Base-by-base conservation (phyloP, 1,140 invertebrate species). In the Heliothis subflexa region DNA sequence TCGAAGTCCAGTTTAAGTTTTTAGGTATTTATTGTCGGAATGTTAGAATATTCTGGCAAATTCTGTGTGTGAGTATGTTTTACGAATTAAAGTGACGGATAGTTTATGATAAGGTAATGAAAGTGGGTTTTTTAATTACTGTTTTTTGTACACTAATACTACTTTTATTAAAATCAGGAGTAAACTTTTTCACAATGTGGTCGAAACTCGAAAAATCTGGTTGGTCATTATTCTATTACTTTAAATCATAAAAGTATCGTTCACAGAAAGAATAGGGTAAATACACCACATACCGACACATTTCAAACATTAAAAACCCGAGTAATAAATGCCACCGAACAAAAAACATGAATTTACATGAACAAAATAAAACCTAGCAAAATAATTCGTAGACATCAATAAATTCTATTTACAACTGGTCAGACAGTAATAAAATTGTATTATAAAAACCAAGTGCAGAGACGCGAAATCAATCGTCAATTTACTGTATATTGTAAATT, bases 371-470 rank as follows among this genome's bases (percentile, higher is more conserved):
- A 59, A 74, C 71, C 18, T 49, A 49, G 40, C 16, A 18, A 66
- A 66, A 40, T 25, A 49, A 61, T 61, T 74, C 11, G 55, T 74
- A 64, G 73, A 52, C 21, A n/a, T 9, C 73, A 64, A 62, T 75
- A 75, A 75, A 75, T 64, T 47, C 25, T 28, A 47, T 75, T 75
- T 75, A 75, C 73, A 47, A 62, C 73, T 25, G 25, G n/a, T 7
- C 73, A 52, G 45, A 47, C 11, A 21, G 57, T 64, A 64, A 75
- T 75, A 75, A 75, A 74, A 62, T 47, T 62, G 16, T 75, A 61
- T 75, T 49, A 75, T 75, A 75, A 62, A 64, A 62, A 57, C 18
- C 59, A 75, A 75, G 73, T 64, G 73, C 73, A 75, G 25, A 54
- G 14, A 45, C 28, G 47, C n/a, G n/a, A 52, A 75, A 64, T 28